These are phyloP conservation scores for Clarias batrachus DNA, from an alignment of 2,113 vertebrate species.

Conservation along the genomic window DNA sequence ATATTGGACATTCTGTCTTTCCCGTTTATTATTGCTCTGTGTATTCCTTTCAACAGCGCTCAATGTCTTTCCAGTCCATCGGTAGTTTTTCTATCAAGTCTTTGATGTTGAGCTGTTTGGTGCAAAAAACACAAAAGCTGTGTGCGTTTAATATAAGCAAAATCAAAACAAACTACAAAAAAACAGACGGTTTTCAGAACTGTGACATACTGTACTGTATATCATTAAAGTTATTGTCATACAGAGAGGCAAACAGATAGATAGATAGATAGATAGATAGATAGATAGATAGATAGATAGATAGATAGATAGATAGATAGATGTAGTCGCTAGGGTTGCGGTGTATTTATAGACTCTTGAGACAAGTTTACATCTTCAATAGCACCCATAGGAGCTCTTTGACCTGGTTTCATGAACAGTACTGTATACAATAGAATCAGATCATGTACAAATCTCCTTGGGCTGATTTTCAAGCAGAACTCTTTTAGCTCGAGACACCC, in stretches of 20 bases:
- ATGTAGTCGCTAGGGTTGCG: not conserved
- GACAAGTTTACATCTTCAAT: not conserved
- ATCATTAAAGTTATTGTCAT: not conserved
- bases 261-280: slow-evolving; percentile 8
- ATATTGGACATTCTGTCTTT: too few species aligned
- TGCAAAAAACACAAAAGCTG: not conserved
- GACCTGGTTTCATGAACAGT: not conserved
- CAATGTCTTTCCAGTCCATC: too few species aligned
- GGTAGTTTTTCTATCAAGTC: too few species aligned
- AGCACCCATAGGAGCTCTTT: not conserved
- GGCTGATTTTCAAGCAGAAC: not conserved
- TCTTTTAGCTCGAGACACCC: not conserved
- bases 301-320: not conserved
- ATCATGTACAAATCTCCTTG: not conserved
- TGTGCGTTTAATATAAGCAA: not conserved
- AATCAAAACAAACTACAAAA: too few species aligned
- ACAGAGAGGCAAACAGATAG: not conserved
- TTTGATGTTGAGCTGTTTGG: too few species aligned
- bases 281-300: slow-evolving; percentile 9
- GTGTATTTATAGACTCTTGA: not conserved
- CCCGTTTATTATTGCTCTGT: too few species aligned
- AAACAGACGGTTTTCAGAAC: too few species aligned
- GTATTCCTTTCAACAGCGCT: too few species aligned
- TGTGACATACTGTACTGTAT: not conserved
- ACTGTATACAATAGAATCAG: not conserved